Evolutionary conservation across 2,888 invertebrate species (phyloP), one percentile per base, ranked within the genome.

Genomic region (Ichneumoninae sp.): DNA sequence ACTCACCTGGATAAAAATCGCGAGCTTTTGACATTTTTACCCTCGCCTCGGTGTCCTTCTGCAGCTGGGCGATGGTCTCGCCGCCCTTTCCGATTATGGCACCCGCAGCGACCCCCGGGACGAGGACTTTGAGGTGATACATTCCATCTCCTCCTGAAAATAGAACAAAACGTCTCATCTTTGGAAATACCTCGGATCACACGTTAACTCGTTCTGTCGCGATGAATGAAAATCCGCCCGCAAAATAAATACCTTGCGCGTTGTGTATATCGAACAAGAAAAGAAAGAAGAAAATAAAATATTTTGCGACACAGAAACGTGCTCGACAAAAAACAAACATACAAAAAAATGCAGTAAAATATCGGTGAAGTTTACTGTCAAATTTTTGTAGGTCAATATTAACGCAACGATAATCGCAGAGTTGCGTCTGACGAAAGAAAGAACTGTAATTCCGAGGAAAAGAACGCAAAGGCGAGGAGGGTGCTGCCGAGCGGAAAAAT

Each of bases 21-120:
- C 98, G 98, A 77, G 98, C 98, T 95, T 99, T 99, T 92, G 99
- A 99, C 99, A 99, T 99, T 95, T 99, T 99, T 90, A 99, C 98
- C 91, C 98, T 96, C 90, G 99, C 99, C 90, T 98, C 98, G 76
- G 98, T 98, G 94, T 99, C 99, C 95, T 98, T 98, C 95, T 99
- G 99, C 92, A 99, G 95, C 94, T 98, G 98, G 91, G 99, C 98
- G 94, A 99, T 99, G 83, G 99, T 98, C 94, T 99, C 99, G 89
- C 99, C 99, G 66, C 99, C 99, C 95, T 99, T 99, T 92, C 99
- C 99, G 94, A 99, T 99, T 94, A 99, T 99, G 94, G 99, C 99
- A 88, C 99, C 99, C 81, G 99, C 99, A 90, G 99, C 99, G 95
- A 98, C 97, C 88, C 98, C 98, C 87, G 99, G 99, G 94, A 99